Evolutionary conservation across 2,113 vertebrate genomes (phyloP), one percentile per base, ranked within the genome.

Genomic region (Cebus imitator): DNA sequence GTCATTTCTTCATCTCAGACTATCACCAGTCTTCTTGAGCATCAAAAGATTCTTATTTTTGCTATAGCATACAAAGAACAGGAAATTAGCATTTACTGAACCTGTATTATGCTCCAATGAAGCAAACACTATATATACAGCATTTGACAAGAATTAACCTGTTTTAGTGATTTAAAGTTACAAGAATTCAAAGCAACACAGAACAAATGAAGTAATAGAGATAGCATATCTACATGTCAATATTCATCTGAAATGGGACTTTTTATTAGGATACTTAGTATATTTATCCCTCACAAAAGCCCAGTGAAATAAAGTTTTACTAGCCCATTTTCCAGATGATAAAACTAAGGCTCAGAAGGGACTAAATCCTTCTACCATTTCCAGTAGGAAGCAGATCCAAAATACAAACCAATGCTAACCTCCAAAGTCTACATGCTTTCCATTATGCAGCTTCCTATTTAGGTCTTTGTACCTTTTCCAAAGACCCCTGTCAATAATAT

Each of bases 1-100:
- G 79, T n/a, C 76, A 85, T 93, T 85, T 84, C 23, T 86, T 96
- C 48, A 50, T 81, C 50, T 96, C 52, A 96, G 43, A 32, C n/a
- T 73, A 80, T 32, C 72, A 45, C 6, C 45, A 86, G 66, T 84
- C 25, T 70, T 75, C 91, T 81, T 45, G 10, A 79, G 35, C 37
- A 35, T 10, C 6, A 95, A 17, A 83, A 57, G 18, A 8, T 80
- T 70, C 80, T 30, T 79, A 86, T 82, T 93, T 80, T 76, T 48
- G 2, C 13, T 50, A 78, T 35, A 45, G 5, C 68, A 16, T 84
- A 52, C 55, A 95, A 95, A 78, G 45, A 9, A 86, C 12, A 93
- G 40, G 27, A 87, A 43, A 79, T 90, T 30, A 87, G 73, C 13
- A 78, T 32, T 87, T 57, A 70, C 40, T 88, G 50, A 96, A 50